phyloP scores from a whole-genome alignment of 2,113 vertebrate species.

The Semnopithecus entellus region DNA sequence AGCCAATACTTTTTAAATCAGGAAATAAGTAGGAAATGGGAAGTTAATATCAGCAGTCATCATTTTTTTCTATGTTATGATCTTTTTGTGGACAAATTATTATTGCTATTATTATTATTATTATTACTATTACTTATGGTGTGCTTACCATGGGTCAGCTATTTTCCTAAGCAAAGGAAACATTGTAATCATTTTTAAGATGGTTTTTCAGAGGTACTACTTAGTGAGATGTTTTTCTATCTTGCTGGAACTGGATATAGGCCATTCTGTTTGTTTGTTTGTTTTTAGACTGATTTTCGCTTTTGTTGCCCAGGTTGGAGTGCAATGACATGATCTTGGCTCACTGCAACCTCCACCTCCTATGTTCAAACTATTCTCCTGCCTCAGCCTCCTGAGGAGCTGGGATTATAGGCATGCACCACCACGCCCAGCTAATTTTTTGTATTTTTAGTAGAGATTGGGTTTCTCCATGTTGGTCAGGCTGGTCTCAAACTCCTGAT shows the following conservation, averaged over 20 bases:
- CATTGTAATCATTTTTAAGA: background rate
- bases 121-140: background rate
- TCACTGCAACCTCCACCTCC: no score
- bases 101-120: background rate
- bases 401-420: no score
- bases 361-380: no score
- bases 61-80: background rate
- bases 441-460: no score
- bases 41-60: background rate
- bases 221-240: background rate
- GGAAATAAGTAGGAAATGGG: background rate
- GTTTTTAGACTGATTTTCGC: no score
- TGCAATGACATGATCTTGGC: no score
- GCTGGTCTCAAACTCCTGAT: no score
- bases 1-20: background rate
- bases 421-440: no score
- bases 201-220: background rate
- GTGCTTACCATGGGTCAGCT: background rate
- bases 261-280: background rate
- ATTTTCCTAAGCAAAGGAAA: constrained; percentile 14
- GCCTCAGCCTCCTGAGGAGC: no score
- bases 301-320: no score
- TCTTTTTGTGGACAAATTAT: background rate
- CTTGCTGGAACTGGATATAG: background rate
- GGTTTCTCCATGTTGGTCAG: no score